Evolutionary conservation across 2,797 vertebrate species (phyloP).

Genomic region (Hippopotamyrus pictus): DNA sequence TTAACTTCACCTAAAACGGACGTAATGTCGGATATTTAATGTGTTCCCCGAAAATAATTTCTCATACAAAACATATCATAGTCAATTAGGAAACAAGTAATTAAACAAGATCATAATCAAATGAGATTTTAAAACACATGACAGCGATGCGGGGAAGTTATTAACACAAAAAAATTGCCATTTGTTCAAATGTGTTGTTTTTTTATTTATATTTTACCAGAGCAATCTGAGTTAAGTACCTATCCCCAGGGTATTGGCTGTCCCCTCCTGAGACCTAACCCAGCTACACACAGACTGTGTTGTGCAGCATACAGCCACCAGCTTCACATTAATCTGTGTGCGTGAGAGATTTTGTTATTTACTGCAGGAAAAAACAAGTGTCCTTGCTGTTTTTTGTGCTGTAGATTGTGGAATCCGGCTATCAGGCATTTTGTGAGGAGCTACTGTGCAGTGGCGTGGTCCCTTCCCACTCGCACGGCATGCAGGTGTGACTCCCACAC

Average conservation of each 20-base stretch:
- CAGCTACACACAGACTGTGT: background rate
- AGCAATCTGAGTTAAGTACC: background rate
- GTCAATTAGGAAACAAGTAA: constrained; percentile 6
- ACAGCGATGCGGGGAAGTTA: background rate
- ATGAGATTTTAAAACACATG: background rate
- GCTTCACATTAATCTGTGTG: background rate
- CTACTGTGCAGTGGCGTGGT: background rate
- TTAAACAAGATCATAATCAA: background rate
- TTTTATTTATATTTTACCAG: background rate
- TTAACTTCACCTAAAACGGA: constrained; percentile 6
- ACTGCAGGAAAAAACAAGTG: background rate
- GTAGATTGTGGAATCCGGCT: background rate
- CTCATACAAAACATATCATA: background rate
- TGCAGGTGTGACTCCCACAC: background rate
- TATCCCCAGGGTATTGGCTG: background rate
- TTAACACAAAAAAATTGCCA: background rate
- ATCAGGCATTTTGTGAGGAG: background rate
- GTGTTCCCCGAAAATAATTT: constrained; percentile 1
- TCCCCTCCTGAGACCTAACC: background rate
- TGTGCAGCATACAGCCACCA: background rate
- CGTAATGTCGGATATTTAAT: background rate
- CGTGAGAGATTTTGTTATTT: background rate
- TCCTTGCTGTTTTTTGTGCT: background rate
- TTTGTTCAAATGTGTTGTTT: background rate
- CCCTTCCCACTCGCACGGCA: background rate